Conservation (phyloP, 1,140 invertebrate genomes). For the Tribolium castaneum region DNA sequence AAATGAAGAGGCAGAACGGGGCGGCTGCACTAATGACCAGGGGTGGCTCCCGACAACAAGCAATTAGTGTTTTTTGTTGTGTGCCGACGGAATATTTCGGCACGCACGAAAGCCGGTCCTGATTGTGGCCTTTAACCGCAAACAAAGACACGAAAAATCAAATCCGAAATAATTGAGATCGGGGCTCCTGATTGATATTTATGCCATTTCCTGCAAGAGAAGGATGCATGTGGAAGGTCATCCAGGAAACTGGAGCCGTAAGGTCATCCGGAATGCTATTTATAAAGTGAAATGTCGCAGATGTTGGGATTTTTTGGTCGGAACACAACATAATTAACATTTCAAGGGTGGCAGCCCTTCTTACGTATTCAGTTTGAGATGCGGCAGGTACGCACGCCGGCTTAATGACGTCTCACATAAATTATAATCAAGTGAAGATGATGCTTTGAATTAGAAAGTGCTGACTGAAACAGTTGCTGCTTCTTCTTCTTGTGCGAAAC, state of each 20-base stretch:
- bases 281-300: constrained; percentile 35
- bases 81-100: constrained; percentile 1
- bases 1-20: constrained; percentile 37
- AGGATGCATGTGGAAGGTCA: constrained; percentile 27
- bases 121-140: neutral
- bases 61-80: constrained; percentile 23
- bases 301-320: constrained; percentile 1
- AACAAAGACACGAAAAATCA: neutral
- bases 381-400: constrained; percentile 36
- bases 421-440: constrained; percentile 47
- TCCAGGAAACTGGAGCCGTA: constrained; percentile 27
- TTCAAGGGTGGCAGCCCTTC: constrained; percentile 12
- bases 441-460: constrained; percentile 40
- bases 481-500: neutral
- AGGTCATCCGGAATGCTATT: constrained; percentile 29
- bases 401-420: constrained; percentile 45
- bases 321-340: constrained; percentile 44
- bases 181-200: constrained; percentile 40
- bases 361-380: constrained; percentile 47
- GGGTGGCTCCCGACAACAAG: constrained; percentile 24
- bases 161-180: neutral
- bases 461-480: constrained; percentile 13
- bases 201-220: constrained; percentile 37
- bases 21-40: constrained; percentile 36
- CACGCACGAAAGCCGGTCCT: constrained; percentile 10